phyloP scores from a whole-genome alignment of 2,113 vertebrate species.

The Illadopsis cleaveri region DNA sequence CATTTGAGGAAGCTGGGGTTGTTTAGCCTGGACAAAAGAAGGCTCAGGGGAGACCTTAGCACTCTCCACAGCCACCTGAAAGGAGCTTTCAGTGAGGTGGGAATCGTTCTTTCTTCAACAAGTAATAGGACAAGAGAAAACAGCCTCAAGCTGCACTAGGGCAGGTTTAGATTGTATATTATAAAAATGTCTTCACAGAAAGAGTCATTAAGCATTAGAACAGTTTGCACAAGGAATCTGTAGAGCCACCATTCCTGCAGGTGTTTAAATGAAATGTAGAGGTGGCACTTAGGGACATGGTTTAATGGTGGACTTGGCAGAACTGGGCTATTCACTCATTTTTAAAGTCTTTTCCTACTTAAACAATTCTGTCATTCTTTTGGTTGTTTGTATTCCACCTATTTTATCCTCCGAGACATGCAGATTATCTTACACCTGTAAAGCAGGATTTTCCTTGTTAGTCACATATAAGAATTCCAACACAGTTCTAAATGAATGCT shows the following conservation, averaged over 20 bases:
- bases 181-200: background rate
- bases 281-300: background rate
- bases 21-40: background rate
- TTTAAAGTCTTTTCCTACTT: background rate
- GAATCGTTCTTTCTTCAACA: background rate
- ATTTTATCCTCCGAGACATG: background rate
- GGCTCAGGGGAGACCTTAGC: background rate
- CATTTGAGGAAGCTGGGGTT: background rate
- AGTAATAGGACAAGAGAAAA: background rate
- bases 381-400: background rate
- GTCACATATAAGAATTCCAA: background rate
- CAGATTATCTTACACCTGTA: background rate
- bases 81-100: fast-evolving
- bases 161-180: background rate
- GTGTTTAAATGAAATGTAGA: background rate
- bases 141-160: background rate
- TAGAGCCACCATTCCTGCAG: background rate
- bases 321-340: background rate
- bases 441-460: background rate
- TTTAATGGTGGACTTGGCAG: background rate
- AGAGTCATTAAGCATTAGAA: background rate
- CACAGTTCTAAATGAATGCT: background rate
- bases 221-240: background rate
- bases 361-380: background rate
- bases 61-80: background rate